Conservation (phyloP, 2,797 vertebrate species). For the Ataeniobius toweri region DNA sequence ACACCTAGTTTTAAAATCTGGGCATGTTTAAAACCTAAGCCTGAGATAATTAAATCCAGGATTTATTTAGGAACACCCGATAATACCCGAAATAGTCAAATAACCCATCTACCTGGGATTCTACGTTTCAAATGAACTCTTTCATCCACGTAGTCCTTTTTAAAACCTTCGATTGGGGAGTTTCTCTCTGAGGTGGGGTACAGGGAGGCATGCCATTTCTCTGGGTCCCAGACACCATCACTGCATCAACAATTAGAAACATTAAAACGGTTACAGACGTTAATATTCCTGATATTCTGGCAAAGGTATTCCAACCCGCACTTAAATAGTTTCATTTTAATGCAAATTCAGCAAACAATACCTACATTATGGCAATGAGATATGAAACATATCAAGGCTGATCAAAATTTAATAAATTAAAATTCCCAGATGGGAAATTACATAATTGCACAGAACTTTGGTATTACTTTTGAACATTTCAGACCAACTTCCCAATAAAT, state of each 20-base stretch:
- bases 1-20: background rate
- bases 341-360: background rate
- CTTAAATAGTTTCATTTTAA: background rate
- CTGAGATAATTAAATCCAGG: background rate
- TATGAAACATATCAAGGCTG: background rate
- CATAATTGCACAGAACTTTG: background rate
- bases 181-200: constrained; percentile 91
- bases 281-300: no score
- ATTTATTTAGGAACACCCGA: background rate
- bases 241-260: constrained; percentile 66
- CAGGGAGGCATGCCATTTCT: constrained; percentile 97
- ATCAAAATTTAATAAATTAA: background rate
- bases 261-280: constrained; percentile 8
- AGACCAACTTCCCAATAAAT: background rate
- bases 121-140: constrained; percentile 89
- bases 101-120: constrained; percentile 84
- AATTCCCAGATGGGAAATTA: background rate
- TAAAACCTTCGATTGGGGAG: constrained; percentile 90
- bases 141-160: constrained; percentile 90
- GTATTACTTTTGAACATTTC: background rate
- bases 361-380: background rate
- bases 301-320: background rate
- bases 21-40: background rate
- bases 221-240: constrained; percentile 98
- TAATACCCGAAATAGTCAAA: background rate